phyloP scores from a whole-genome alignment of 2,888 invertebrate species.

The Drosophila tripunctata region DNA sequence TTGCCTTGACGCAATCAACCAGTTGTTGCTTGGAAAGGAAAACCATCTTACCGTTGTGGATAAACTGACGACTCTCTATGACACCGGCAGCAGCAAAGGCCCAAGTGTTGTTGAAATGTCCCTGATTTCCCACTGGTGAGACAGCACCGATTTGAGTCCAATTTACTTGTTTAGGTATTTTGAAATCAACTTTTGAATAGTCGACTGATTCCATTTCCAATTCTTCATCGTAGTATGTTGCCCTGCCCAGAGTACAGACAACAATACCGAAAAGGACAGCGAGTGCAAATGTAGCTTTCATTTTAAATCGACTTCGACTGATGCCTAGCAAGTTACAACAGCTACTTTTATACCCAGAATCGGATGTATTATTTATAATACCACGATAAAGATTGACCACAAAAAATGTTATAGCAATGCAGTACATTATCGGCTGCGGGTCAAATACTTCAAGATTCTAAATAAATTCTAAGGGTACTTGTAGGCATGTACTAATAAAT shows the following conservation, averaged over 20 bases:
- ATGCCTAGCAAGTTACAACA: not conserved
- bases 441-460: no score
- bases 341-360: constrained; percentile 25
- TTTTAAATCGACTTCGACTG: constrained; percentile 2
- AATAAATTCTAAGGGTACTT: no score
- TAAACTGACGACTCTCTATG: constrained; percentile 28
- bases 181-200: not conserved
- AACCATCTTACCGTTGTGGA: not conserved
- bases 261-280: constrained; percentile 9
- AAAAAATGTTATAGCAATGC: not conserved
- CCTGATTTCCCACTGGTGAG: constrained; percentile 21
- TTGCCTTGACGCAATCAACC: constrained; percentile 14
- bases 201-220: not conserved
- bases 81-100: constrained; percentile 41
- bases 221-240: not conserved
- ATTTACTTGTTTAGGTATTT: constrained; percentile 8
- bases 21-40: constrained; percentile 40
- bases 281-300: constrained; percentile 14
- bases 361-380: not conserved
- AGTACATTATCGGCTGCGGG: constrained; percentile 19
- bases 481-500: no score
- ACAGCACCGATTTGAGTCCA: constrained; percentile 34
- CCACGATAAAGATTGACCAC: not conserved
- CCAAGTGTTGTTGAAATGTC: constrained; percentile 40
- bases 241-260: constrained; percentile 4